Percentiles rank a stretch among this genome's conserved stretches.
phyloP scores from a whole-genome alignment of 2,888 invertebrate species.

The Drosophila hawaiiensis region DNA sequence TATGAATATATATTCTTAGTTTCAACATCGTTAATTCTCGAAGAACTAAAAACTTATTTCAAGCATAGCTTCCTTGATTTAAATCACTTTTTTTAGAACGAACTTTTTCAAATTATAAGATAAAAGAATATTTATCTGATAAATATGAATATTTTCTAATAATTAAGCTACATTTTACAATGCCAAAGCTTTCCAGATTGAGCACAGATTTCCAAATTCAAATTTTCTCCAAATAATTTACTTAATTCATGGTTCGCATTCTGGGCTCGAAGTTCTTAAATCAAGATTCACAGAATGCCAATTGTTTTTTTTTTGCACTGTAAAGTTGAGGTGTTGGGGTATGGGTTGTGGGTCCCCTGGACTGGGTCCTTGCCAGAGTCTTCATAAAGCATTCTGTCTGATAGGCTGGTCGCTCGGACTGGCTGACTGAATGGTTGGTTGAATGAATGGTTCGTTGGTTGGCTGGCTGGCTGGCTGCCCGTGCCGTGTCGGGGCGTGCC shows the following conservation, averaged over 20 bases:
- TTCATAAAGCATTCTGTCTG: conserved; percentile 52
- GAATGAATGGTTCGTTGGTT: conserved; percentile 43
- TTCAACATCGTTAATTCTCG: background rate
- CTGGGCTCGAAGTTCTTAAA: background rate
- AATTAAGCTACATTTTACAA: background rate
- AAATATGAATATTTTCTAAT: background rate
- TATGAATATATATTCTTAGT: background rate
- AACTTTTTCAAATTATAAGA: background rate
- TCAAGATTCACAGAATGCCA: background rate
- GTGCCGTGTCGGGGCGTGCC: conserved; percentile 75
- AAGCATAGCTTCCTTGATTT: background rate
- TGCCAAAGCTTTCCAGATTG: background rate
- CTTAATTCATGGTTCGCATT: background rate
- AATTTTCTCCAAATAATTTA: background rate
- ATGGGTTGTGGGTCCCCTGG: conserved; percentile 15
- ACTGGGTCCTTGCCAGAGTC: conserved; percentile 35
- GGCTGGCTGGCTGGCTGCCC: conserved; percentile 48
- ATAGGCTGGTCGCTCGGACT: conserved; percentile 71
- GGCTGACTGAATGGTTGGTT: conserved; percentile 50
- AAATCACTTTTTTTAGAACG: background rate
- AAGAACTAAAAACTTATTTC: background rate
- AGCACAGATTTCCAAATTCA: background rate
- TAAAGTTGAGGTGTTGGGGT: background rate
- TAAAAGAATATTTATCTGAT: background rate
- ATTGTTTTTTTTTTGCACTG: background rate